A percentile compares a stretch with the other conserved stretches of the same genome.
Conservation (phyloP, 2,113 vertebrate genomes). For the Pristiophorus japonicus region DNA sequence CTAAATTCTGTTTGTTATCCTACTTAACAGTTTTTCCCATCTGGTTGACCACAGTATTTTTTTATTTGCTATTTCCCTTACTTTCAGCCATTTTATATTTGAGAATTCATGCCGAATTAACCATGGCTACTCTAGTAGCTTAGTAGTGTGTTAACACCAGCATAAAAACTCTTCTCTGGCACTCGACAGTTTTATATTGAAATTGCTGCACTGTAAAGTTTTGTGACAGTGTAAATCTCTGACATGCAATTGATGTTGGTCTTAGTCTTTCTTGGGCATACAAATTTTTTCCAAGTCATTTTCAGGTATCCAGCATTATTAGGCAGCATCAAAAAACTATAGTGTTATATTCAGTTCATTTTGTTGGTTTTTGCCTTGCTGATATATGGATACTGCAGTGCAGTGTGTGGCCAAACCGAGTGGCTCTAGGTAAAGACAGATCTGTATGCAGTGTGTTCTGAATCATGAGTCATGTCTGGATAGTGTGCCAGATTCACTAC, state of each 20-base stretch:
- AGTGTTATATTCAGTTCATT: neutral
- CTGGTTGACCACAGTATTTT: neutral
- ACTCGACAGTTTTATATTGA: too few relatives aligned
- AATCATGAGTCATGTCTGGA: slow-evolving; percentile 33
- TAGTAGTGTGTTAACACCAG: too few relatives aligned
- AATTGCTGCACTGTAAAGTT: neutral
- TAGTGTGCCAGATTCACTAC: neutral
- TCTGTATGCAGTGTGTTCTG: slow-evolving; percentile 2
- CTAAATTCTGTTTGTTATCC: neutral
- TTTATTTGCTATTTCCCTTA: neutral
- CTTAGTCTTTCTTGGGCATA: neutral
- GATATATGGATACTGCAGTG: neutral
- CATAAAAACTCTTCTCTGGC: neutral
- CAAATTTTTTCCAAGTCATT: neutral
- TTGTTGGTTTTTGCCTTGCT: neutral
- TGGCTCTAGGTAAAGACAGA: slow-evolving; percentile 24
- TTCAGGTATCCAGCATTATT: neutral
- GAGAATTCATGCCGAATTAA: neutral
- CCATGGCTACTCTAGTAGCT: neutral
- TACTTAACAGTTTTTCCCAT: neutral
- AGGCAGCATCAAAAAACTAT: neutral
- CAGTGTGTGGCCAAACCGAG: neutral
- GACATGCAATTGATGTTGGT: neutral
- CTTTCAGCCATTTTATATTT: neutral
- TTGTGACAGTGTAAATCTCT: neutral